Evolutionary conservation across 2,113 vertebrate genomes (phyloP), one percentile per base, ranked within the genome.

Genomic region (Archocentrus centrarchus): DNA sequence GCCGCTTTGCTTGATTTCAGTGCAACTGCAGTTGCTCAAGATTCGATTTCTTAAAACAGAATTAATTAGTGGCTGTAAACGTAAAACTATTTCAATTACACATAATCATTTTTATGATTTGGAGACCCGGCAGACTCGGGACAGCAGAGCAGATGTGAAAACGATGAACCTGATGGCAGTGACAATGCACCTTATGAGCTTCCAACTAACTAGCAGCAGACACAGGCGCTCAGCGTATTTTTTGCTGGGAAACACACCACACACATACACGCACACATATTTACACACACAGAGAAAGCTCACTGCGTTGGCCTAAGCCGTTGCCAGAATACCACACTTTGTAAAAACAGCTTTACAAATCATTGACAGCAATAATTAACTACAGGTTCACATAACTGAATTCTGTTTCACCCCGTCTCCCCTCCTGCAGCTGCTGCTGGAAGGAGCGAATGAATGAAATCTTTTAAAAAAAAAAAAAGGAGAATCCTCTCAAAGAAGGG

Each of bases 281-380:
- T 83, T 78, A 83, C 77, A 83, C 68, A 86, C 78, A 86, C 55
- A 84, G 62, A 88, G 68, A 93, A 84, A 77, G 62, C 61, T 90
- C 60, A 79, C 80, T 91, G 86, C 70, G 77, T 91, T 93, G 90
- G 91, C 85, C 35, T 61, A 75, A 18, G 62, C 60, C 41, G 27
- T 14, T 92, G 91, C 93, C 93, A 93, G 87, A 93, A 95, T 92
- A 92, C 91, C 91, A 70, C 93, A 91, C 93, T 93, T 91, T 91
- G 91, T 90, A 91, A 93, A 94, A 92, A 90, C 76, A 89, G 92
- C 92, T 94, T 93, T 94, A 91, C 89, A 93, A 96, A 95, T 93
- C 89, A 93, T 76, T 93, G 88, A 88, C 91, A 90, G 92, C 89
- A 87, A 83, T 93, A 95, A 95, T 95, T 94, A 94, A 95, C 90